A percentile compares a stretch with the other conserved stretches of the same genome.
phyloP scores from a whole-genome alignment of 2,797 vertebrate genomes.

The Amblyraja radiata region DNA sequence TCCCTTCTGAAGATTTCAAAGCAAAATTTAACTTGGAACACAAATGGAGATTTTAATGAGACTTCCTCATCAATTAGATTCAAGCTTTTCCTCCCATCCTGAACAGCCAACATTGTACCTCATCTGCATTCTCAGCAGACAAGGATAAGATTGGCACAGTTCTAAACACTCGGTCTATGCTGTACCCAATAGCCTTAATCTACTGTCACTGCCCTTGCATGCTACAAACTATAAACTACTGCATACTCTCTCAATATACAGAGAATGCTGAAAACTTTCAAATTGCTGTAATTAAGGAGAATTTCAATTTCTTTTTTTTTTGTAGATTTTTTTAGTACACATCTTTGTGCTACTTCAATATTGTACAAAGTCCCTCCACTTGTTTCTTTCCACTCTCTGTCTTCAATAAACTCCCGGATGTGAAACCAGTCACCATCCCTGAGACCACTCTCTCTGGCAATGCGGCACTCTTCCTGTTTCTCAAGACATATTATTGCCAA shows the following conservation, averaged over 20 bases:
- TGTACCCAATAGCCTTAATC: background rate
- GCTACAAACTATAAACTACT: constrained; percentile 11
- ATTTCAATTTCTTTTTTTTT: background rate
- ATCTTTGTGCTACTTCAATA: background rate
- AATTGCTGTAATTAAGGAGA: constrained; percentile 9
- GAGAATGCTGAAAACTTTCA: constrained; percentile 24
- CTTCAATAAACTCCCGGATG: background rate
- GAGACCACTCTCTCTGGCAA: background rate
- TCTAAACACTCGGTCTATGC: background rate
- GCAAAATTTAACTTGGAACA: background rate
- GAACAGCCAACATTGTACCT: background rate
- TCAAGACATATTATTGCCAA: constrained; percentile 26
- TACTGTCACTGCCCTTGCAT: constrained; percentile 13
- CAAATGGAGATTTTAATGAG: background rate
- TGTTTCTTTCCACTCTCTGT: background rate
- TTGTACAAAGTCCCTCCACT: background rate
- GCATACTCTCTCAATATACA: background rate
- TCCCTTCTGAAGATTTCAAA: background rate
- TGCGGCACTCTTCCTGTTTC: background rate
- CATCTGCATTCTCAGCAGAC: too few species aligned
- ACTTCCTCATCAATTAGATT: background rate
- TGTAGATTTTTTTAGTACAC: background rate
- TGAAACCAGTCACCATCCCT: background rate
- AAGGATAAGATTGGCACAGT: background rate
- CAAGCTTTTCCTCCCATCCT: background rate